Base-by-base conservation (phyloP, 1,140 invertebrate genomes). In the Trichonephila inaurata region DNA sequence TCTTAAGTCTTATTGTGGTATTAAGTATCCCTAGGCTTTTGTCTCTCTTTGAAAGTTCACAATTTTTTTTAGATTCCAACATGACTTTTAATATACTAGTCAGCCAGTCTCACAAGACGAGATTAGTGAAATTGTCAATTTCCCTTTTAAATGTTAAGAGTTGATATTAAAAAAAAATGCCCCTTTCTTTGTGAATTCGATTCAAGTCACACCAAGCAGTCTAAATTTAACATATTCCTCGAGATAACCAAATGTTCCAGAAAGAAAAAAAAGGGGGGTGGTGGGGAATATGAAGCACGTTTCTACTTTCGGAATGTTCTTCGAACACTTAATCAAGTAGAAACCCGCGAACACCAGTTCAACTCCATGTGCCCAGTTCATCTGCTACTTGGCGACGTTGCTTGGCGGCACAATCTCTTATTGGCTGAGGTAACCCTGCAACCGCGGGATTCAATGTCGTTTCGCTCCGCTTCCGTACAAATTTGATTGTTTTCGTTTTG, bases 391-490 rank as follows among this genome's bases (percentile, higher is more conserved):
- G 51, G 51, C 51, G 51, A 51, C 51, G 51, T 51, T 51, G 62
- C 62, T 64, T 64, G 62, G 62, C 62, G 62, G 21, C 16, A 64
- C 21, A 18, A 21, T 18, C 18, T 64, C 21, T 21, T 2, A 6
- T 21, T 64, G 5, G 18, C 62, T 64, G 62, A 64, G 18, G 21
- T 18, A 18, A 64, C 16, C 62, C 18, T 21, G 4, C 62, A 21
- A 64, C 33, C 72, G 72, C 72, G 83, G 83, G 51, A 60, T 85
- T 85, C 83, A 85, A 85, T 85, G 83, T 72, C 40, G 61, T 33
- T 58, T 44, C 28, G 82, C 62, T 85, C 81, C 81, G 90, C 40
- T 83, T 85, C 82, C 82, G 24, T 92, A 92, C 90, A 92, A 92
- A 91, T 82, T 85, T 51, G 58, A 44, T 62, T 66, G 51, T 64